Base-by-base conservation (phyloP, 2,888 invertebrate species). In the Galerucella pusilla region DNA sequence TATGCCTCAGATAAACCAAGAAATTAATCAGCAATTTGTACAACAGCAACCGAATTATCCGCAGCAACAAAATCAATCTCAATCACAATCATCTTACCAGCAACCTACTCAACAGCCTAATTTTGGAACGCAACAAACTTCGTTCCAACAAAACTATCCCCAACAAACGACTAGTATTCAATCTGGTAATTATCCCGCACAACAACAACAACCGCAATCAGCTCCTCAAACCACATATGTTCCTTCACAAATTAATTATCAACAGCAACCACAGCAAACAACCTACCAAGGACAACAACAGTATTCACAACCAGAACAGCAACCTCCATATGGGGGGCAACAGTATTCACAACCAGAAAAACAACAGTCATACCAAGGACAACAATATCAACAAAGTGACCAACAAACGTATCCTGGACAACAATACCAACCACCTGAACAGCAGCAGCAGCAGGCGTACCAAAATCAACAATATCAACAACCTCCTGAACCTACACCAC, bases 401-500 rank as follows among this genome's bases (percentile, higher is more conserved):
- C 80, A 78, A 71, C 70, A 71, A 16, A 12, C 75, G 25, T 73
- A 59, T 25, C 76, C 75, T 46, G 73, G 35, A 57, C 61, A 75
- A 73, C 73, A 75, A 68, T 71, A 68, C 66, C 75, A 75, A 73
- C 52, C 66, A 6, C 49, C 72, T 20, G 78, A 79, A 66, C 77
- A 76, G 60, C 74, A 42, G 35, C 28, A 2, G 28, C 35, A 80
- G 35, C 78, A 52, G 28, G 63, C 49, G 11, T 70, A 70, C 59
- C 52, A 61, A n/a, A 81, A 80, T 45, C 78, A 78, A 59, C 82
- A 81, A 61, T 82, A 81, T 68, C 89, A 89, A 64, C 81, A 80
- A 35, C 68, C 68, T 45, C 45, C 71, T 9, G 68, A 68, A 25
- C 75, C 71, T 25, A 42, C 35, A 42, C 35, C 35, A 42, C 76